Evolutionary conservation across 2,113 vertebrate genomes (phyloP).

Genomic region (Chelonoidis abingdonii): DNA sequence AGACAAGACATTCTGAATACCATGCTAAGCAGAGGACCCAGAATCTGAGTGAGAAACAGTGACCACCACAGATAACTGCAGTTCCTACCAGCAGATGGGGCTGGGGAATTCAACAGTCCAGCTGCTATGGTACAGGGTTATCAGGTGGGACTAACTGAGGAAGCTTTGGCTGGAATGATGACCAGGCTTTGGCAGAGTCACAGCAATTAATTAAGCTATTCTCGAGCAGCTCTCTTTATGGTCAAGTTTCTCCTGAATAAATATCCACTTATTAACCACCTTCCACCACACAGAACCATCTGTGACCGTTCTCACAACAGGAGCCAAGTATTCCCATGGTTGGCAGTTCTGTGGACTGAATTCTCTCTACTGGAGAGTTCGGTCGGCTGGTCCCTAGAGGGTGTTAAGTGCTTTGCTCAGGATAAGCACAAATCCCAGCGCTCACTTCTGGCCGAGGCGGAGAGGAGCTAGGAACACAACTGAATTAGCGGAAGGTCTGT

Average conservation of each 20-base stretch:
- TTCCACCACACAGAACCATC: neutral
- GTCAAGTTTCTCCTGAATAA: neutral
- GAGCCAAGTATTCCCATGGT: neutral
- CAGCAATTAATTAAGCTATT: neutral
- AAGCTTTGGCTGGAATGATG: neutral
- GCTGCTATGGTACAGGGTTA: neutral
- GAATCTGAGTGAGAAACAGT: neutral
- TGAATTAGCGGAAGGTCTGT: neutral
- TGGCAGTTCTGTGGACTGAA: neutral
- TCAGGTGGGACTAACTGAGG: neutral
- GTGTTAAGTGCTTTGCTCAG: no score
- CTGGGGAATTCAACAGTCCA: neutral
- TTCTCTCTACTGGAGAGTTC: neutral
- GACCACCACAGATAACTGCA: neutral
- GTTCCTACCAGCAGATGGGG: neutral
- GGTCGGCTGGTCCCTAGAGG: neutral
- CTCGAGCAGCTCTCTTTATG: neutral
- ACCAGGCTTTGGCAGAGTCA: neutral
- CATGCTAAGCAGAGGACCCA: neutral
- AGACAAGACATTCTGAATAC: neutral
- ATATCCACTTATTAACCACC: neutral
- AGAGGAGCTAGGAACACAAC: neutral
- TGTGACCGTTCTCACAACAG: neutral
- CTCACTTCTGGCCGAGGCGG: neutral
- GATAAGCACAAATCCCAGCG: neutral